These are phyloP conservation scores for Lymantria monacha DNA, from an alignment of 2,888 invertebrate species.

Conservation along the genomic window DNA sequence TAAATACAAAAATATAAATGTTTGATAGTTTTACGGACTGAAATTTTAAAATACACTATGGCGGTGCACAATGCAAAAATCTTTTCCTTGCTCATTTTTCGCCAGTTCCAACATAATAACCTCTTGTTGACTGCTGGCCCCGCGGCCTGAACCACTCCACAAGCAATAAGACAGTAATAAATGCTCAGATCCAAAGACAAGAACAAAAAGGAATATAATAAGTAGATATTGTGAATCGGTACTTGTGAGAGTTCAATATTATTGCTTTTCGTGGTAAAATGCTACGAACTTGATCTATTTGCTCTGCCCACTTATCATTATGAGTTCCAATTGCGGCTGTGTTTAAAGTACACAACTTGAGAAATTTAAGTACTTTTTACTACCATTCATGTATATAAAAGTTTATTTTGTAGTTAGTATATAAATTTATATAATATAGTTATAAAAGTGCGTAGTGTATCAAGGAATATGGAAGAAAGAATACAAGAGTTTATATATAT, in stretches of 20 bases:
- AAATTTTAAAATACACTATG: slow-evolving; percentile 43
- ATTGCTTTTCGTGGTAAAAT: slow-evolving; percentile 53
- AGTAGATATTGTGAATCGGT: slow-evolving; percentile 74
- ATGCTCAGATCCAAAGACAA: slow-evolving; percentile 74
- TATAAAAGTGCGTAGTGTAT: too few species aligned
- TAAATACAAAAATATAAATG: slow-evolving; percentile 11
- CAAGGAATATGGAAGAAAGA: too few species aligned
- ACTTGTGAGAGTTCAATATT: slow-evolving; percentile 67
- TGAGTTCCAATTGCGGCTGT: slow-evolving; percentile 41
- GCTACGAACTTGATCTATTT: slow-evolving; percentile 45
- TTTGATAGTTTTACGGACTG: slow-evolving; percentile 38
- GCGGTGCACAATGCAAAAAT: slow-evolving; percentile 59
- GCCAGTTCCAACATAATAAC: slow-evolving; percentile 78
- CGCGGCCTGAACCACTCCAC: slow-evolving; percentile 68
- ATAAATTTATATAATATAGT: too few species aligned
- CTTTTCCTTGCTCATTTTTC: slow-evolving; percentile 73
- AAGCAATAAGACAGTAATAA: slow-evolving; percentile 81
- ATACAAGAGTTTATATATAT: too few species aligned
- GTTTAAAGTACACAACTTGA: slow-evolving; percentile 13
- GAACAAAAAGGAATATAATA: slow-evolving; percentile 69
- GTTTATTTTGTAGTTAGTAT: too few species aligned
- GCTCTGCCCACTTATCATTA: slow-evolving; percentile 46
- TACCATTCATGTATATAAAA: slow-evolving; percentile 6
- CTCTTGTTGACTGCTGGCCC: slow-evolving; percentile 72
- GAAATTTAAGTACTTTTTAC: slow-evolving; percentile 29